These are phyloP conservation scores for Isurus oxyrinchus DNA, from an alignment of 2,113 vertebrate genomes.

Conservation along the genomic window DNA sequence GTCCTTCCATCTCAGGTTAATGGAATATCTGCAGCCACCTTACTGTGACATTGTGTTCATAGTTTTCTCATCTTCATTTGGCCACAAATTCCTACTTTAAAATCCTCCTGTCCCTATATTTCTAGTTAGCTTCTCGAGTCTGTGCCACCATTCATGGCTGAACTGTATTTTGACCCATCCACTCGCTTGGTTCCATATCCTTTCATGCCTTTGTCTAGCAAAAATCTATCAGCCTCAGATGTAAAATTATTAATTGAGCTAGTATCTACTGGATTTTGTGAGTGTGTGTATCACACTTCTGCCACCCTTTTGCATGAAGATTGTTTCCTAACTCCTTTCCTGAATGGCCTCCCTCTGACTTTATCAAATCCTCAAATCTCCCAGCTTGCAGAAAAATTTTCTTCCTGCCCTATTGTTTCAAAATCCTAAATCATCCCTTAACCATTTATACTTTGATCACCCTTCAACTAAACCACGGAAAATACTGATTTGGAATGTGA, in stretches of 20 bases:
- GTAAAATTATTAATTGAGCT: background rate
- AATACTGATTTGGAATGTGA: background rate
- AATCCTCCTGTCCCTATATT: background rate
- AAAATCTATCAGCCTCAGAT: background rate
- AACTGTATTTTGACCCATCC: background rate
- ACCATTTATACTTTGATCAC: background rate
- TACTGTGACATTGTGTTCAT: background rate
- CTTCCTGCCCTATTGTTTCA: background rate
- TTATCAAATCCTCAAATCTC: too few relatives aligned
- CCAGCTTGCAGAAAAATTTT: background rate
- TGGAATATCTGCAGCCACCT: background rate
- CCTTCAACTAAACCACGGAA: background rate
- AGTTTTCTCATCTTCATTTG: background rate
- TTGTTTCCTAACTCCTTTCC: background rate
- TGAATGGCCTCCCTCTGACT: too few relatives aligned
- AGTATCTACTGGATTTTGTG: background rate
- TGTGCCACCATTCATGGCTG: background rate
- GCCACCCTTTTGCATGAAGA: background rate
- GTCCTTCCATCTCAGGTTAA: background rate
- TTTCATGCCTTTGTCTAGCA: background rate
- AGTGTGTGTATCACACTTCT: background rate
- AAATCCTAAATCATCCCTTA: background rate
- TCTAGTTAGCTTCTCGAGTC: background rate
- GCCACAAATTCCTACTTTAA: background rate
- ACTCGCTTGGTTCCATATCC: background rate